A percentile compares a stretch with the other conserved stretches of the same genome.
Conservation (phyloP, 2,797 vertebrate species). For the Onychomys arenicola region DNA sequence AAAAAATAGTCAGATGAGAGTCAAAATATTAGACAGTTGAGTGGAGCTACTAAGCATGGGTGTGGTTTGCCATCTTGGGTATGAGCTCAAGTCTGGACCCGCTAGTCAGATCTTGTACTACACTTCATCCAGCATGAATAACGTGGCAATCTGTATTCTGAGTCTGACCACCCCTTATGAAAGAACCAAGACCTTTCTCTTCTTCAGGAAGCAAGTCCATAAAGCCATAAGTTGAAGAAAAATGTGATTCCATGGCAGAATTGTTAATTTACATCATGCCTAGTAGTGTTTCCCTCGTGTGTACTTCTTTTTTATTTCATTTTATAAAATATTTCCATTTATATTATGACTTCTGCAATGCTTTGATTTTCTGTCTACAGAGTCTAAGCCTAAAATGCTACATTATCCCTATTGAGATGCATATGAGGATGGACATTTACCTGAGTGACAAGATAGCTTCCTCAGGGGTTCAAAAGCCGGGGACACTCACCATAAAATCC, state of each 20-base stretch:
- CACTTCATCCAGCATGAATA: background rate
- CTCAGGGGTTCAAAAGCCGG: background rate
- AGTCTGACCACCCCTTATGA: conserved; percentile 10
- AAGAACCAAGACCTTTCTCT: background rate
- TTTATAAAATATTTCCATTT: background rate
- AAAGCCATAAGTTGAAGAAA: background rate
- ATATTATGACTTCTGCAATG: background rate
- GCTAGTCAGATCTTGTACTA: background rate
- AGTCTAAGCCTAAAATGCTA: background rate
- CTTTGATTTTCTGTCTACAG: background rate
- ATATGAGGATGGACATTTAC: background rate
- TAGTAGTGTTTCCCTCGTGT: background rate
- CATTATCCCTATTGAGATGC: background rate
- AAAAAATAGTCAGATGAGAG: background rate
- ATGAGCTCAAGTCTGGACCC: background rate
- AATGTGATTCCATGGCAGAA: background rate
- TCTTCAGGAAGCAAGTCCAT: background rate
- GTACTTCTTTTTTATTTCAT: background rate
- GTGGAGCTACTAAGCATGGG: background rate
- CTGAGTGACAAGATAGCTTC: background rate
- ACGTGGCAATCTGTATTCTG: background rate
- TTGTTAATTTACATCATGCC: background rate
- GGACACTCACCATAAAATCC: background rate
- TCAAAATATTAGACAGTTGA: too few relatives aligned
- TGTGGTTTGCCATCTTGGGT: background rate